phyloP scores from a whole-genome alignment of 2,113 vertebrate species.

The Macquaria ambigua region DNA sequence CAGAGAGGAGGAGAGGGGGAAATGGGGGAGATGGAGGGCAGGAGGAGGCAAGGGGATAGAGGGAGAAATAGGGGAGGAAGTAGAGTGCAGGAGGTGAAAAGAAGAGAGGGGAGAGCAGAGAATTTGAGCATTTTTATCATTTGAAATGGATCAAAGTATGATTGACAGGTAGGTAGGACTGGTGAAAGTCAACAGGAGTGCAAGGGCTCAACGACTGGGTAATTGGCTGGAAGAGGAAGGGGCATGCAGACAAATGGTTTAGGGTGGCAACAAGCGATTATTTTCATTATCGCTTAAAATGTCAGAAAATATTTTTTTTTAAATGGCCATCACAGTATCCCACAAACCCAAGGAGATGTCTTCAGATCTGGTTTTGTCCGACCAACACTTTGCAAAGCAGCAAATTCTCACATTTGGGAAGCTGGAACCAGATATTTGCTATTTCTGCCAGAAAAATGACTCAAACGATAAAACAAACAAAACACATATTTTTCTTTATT shows the following conservation, averaged over 20 bases:
- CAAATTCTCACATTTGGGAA: background rate
- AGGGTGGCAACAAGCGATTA: background rate
- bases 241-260: background rate
- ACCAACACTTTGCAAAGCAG: background rate
- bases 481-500: background rate
- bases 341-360: background rate
- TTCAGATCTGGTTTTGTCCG: background rate
- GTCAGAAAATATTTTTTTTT: background rate
- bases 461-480: no score
- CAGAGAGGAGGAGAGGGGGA: background rate
- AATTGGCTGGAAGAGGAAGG: background rate
- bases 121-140: background rate
- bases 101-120: background rate
- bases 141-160: conserved; percentile 7
- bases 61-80: background rate
- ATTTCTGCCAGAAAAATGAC: background rate
- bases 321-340: background rate
- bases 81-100: background rate
- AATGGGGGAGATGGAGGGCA: background rate
- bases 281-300: background rate
- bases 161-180: background rate
- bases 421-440: background rate
- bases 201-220: background rate
- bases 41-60: background rate
- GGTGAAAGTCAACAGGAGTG: background rate